Conservation (phyloP, 2,113 vertebrate genomes). For the Hystrix brachyura region DNA sequence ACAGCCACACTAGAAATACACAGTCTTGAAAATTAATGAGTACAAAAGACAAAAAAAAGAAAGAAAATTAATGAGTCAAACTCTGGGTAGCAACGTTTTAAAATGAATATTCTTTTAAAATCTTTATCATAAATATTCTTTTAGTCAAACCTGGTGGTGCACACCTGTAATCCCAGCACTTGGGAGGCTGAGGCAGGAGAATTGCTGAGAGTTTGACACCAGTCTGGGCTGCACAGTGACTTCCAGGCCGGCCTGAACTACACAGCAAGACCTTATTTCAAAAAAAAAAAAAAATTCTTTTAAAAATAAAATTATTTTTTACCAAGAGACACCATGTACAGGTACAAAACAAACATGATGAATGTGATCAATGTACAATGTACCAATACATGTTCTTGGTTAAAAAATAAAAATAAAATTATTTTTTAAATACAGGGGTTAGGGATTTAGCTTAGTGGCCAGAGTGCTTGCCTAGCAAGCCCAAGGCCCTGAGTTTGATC, state of each 20-base stretch:
- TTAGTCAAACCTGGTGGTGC: neutral
- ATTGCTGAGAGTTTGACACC: no score
- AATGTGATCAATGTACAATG: no score
- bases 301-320: neutral
- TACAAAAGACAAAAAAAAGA: neutral
- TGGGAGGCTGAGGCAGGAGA: neutral
- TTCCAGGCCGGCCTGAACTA: neutral
- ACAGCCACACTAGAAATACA: constrained; percentile 61
- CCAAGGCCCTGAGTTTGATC: no score
- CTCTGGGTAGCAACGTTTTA: constrained; percentile 59
- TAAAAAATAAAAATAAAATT: no score
- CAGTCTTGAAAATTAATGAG: constrained; percentile 48
- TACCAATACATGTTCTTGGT: no score
- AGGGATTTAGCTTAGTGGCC: no score
- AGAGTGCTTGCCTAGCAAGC: no score
- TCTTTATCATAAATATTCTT: constrained; percentile 45
- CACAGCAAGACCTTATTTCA: neutral
- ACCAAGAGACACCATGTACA: no score
- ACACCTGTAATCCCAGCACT: neutral
- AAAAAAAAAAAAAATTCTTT: neutral
- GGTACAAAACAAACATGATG: no score
- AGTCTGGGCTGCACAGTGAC: no score
- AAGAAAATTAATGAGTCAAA: constrained; percentile 52
- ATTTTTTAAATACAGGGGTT: no score
- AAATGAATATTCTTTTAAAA: constrained; percentile 69